Conservation (phyloP, 1,140 invertebrate genomes). For the Conus betulinus region DNA sequence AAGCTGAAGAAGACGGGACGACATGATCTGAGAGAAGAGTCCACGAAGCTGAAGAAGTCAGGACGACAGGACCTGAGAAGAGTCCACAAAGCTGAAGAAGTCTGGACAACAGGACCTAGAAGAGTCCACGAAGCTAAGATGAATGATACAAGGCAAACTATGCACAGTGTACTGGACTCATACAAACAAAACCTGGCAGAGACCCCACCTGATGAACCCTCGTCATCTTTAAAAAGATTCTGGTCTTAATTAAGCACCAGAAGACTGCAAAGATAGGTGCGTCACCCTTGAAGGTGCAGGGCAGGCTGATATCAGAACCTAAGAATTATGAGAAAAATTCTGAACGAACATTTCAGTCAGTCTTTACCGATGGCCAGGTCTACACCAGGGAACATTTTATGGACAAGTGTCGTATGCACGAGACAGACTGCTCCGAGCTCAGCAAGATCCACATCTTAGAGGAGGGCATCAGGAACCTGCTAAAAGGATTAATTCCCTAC, state of each 20-base stretch:
- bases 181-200: neutral
- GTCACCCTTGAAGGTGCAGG: constrained; percentile 26
- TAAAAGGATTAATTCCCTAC: constrained; percentile 14
- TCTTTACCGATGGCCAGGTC: constrained; percentile 28
- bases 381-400: constrained; percentile 9
- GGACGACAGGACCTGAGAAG: neutral
- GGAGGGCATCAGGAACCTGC: constrained; percentile 25
- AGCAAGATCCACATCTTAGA: constrained; percentile 32
- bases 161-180: neutral
- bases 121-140: neutral
- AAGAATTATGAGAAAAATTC: neutral
- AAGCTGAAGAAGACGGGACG: too few relatives aligned
- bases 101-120: neutral
- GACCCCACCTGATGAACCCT: neutral
- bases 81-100: neutral
- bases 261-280: constrained; percentile 29
- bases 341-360: constrained; percentile 24
- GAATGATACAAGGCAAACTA: neutral
- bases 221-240: constrained; percentile 25
- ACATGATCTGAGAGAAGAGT: neutral
- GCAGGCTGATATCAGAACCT: constrained; percentile 12
- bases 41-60: neutral
- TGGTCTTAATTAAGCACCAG: constrained; percentile 35
- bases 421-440: neutral
- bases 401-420: neutral